A percentile compares a stretch with the other conserved stretches of the same genome.
Conservation (phyloP, 2,797 vertebrate species). For the Acanthurus leucopareius region DNA sequence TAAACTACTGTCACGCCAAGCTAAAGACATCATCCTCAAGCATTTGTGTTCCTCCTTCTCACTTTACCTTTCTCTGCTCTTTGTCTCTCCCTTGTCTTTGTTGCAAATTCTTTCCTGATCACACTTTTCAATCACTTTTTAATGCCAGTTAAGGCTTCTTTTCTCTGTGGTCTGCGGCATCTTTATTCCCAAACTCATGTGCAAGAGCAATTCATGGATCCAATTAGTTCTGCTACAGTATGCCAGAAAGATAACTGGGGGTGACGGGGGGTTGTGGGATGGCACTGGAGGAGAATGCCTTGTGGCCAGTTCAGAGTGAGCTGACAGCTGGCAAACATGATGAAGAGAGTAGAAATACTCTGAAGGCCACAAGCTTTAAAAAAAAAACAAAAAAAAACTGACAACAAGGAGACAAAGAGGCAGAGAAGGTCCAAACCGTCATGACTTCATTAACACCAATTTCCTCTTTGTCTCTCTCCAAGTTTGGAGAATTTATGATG, state of each 20-base stretch:
- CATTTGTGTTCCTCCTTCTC: conserved; percentile 48
- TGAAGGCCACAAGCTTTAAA: conserved; percentile 56
- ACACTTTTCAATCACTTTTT: conserved; percentile 51
- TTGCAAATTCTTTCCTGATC: conserved; percentile 56
- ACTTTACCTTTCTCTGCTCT: conserved; percentile 11
- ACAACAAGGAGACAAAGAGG: conserved; percentile 21
- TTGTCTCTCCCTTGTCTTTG: conserved; percentile 12
- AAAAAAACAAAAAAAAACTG: conserved; percentile 19
- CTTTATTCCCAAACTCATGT: conserved; percentile 51
- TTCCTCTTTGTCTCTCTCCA: conserved; percentile 34
- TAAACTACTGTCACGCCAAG: conserved; percentile 43
- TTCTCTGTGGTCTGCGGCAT: conserved; percentile 42
- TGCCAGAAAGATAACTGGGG: conserved; percentile 65
- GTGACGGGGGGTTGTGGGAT: conserved; percentile 52
- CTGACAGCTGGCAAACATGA: conserved; percentile 63
- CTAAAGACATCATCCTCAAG: conserved; percentile 46
- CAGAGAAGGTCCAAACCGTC: conserved; percentile 49
- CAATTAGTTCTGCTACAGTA: conserved; percentile 46
- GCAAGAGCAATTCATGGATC: conserved; percentile 51
- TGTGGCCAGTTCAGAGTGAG: conserved; percentile 50
- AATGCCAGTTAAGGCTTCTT: conserved; percentile 42
- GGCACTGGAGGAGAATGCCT: conserved; percentile 52
- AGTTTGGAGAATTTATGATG: too few relatives aligned
- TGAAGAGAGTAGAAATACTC: conserved; percentile 34
- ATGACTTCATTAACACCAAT: conserved; percentile 52